Percentiles rank a stretch among this genome's conserved stretches.
phyloP scores from a whole-genome alignment of 2,797 vertebrate species.

The Characodon lateralis region DNA sequence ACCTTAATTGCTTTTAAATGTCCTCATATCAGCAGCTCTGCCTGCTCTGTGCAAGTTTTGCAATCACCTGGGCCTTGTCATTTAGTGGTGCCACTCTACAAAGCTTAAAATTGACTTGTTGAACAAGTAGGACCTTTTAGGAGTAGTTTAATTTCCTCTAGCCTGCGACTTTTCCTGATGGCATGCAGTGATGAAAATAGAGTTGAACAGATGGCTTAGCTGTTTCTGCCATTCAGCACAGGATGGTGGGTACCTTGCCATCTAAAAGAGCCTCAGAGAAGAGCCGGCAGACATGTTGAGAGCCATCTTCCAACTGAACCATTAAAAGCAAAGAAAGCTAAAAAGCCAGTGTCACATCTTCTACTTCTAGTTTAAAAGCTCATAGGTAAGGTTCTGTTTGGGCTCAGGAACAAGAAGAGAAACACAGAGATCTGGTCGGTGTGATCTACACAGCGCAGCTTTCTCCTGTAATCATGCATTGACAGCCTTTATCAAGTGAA shows the following conservation, averaged over 20 bases:
- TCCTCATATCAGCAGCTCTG: slow-evolving; percentile 44
- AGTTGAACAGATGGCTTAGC: slow-evolving; percentile 80
- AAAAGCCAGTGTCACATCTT: slow-evolving; percentile 27
- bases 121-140: slow-evolving; percentile 51
- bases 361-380: slow-evolving; percentile 33
- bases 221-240: slow-evolving; percentile 70
- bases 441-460: slow-evolving; percentile 51
- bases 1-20: slow-evolving; percentile 49
- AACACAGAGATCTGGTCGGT: slow-evolving; percentile 47
- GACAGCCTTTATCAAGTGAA: slow-evolving; percentile 56
- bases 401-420: slow-evolving; percentile 44
- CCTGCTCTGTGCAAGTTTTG: slow-evolving; percentile 24
- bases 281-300: slow-evolving; percentile 53
- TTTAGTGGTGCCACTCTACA: slow-evolving; percentile 31
- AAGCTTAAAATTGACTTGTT: slow-evolving; percentile 61
- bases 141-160: slow-evolving; percentile 48
- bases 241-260: slow-evolving; percentile 64
- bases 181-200: slow-evolving; percentile 77
- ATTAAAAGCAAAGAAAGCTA: slow-evolving; percentile 58
- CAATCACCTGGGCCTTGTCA: slow-evolving; percentile 35
- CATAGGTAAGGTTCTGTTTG: slow-evolving; percentile 30
- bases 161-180: slow-evolving; percentile 48
- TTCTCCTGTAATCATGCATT: slow-evolving; percentile 47
- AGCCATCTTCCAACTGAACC: slow-evolving; percentile 42
- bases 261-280: slow-evolving; percentile 62